These are phyloP conservation scores for Caenorhabditis afra DNA, from an alignment of 2,888 invertebrate genomes.

Conservation along the genomic window DNA sequence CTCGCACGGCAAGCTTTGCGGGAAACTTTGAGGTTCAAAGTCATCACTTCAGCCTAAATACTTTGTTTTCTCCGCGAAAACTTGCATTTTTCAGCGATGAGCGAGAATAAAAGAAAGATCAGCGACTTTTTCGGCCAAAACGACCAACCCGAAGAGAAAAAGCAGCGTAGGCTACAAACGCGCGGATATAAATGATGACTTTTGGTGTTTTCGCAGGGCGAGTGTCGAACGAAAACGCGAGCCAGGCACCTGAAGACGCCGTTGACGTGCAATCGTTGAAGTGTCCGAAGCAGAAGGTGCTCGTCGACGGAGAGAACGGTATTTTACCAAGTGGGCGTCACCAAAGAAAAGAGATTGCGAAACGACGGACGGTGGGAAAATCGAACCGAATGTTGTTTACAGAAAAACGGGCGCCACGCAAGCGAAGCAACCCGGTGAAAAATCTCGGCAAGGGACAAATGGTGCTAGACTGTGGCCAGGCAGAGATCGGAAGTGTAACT, in stretches of 20 bases:
- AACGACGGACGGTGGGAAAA: slow-evolving; percentile 7
- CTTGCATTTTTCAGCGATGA: neutral
- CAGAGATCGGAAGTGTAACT: slow-evolving; percentile 25
- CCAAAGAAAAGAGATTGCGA: neutral
- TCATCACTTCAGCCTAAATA: neutral
- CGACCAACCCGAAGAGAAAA: neutral
- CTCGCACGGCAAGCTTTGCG: neutral
- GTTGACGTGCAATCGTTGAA: slow-evolving; percentile 32
- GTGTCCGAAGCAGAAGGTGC: slow-evolving; percentile 44
- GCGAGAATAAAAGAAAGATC: slow-evolving; percentile 26
- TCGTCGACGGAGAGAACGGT: neutral
- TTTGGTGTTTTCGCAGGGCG: no score
- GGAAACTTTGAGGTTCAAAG: no score
- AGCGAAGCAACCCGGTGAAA: slow-evolving; percentile 6
- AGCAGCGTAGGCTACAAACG: neutral
- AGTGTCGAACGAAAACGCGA: slow-evolving; percentile 1
- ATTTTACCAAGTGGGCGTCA: neutral
- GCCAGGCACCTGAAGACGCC: no score
- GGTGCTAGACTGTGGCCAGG: slow-evolving; percentile 49
- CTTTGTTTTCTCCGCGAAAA: neutral
- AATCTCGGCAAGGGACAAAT: slow-evolving; percentile 31
- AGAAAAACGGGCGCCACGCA: neutral
- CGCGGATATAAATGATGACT: no score
- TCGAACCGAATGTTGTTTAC: neutral
- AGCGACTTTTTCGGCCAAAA: slow-evolving; percentile 14